Percentiles rank a stretch among this genome's conserved stretches.
Conservation (phyloP, 2,113 vertebrate species). For the Plectropomus leopardus region DNA sequence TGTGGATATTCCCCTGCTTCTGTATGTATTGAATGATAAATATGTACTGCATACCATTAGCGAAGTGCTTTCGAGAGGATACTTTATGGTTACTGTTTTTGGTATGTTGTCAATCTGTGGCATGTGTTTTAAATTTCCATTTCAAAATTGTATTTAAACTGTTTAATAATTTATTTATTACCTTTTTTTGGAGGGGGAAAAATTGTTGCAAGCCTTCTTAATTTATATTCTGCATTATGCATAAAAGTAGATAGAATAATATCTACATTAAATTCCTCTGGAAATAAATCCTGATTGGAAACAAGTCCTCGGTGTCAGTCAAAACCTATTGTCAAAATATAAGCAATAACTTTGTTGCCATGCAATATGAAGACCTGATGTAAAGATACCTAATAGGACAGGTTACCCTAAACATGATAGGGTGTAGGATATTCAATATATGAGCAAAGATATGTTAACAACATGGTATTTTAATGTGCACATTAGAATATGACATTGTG, state of each 20-base stretch:
- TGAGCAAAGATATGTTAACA: neutral
- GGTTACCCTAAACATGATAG: too few species aligned
- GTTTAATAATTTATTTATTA: neutral
- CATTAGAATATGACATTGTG: neutral
- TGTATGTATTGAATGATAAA: constrained; percentile 31
- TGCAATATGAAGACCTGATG: neutral
- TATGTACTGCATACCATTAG: neutral
- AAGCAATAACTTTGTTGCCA: neutral
- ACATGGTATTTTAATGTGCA: too few species aligned
- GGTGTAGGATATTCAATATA: too few species aligned
- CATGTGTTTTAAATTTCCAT: neutral
- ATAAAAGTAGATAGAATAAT: too few species aligned
- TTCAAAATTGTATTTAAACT: neutral
- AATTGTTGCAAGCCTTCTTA: too few species aligned
- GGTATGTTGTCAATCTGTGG: neutral
- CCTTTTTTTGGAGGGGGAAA: too few species aligned
- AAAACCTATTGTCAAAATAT: neutral
- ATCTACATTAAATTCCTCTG: too few species aligned
- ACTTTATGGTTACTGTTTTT: neutral
- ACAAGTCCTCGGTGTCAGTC: neutral
- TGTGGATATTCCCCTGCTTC: constrained; percentile 50
- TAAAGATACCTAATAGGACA: neutral
- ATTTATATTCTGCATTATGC: neutral
- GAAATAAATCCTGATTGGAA: too few species aligned
- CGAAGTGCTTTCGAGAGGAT: neutral